A percentile compares a stretch with the other conserved stretches of the same genome.
Conservation (phyloP, 2,888 invertebrate species). For the Mechanitis mazaeus region DNA sequence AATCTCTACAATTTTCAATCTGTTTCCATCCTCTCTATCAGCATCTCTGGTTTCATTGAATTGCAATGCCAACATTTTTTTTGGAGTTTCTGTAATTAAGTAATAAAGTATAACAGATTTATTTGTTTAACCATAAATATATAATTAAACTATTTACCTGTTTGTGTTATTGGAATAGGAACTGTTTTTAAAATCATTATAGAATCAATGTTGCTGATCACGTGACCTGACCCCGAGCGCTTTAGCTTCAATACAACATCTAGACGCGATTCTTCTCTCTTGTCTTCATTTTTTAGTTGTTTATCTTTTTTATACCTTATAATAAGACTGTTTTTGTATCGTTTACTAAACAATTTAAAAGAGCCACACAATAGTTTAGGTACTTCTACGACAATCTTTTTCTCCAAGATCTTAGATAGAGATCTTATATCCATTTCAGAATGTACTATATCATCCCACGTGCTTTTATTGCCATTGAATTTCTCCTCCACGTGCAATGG, state of each 20-base stretch:
- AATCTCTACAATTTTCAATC: neutral
- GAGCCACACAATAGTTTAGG: slow-evolving; percentile 57
- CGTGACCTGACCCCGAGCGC: slow-evolving; percentile 48
- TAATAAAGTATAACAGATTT: neutral
- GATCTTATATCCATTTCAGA: slow-evolving; percentile 62
- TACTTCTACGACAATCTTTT: slow-evolving; percentile 57
- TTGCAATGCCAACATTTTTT: slow-evolving; percentile 10
- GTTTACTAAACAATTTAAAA: slow-evolving; percentile 50
- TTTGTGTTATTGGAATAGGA: slow-evolving; percentile 25
- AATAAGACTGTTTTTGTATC: slow-evolving; percentile 48
- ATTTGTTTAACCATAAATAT: neutral
- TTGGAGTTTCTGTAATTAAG: slow-evolving; percentile 18
- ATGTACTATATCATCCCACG: slow-evolving; percentile 58
- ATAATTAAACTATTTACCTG: slow-evolving; percentile 29
- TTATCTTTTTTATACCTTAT: slow-evolving; percentile 49
- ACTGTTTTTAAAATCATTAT: slow-evolving; percentile 50
- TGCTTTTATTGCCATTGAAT: slow-evolving; percentile 34
- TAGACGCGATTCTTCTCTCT: slow-evolving; percentile 40
- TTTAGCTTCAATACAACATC: slow-evolving; percentile 55
- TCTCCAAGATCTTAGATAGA: slow-evolving; percentile 59
- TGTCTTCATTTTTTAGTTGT: slow-evolving; percentile 14
- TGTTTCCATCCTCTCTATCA: neutral
- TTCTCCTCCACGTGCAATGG: slow-evolving; percentile 52
- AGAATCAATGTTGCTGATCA: slow-evolving; percentile 54
- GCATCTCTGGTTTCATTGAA: neutral